A percentile compares a stretch with the other conserved stretches of the same genome.
Conservation (phyloP, 2,113 vertebrate genomes). For the Ciconia maguari region DNA sequence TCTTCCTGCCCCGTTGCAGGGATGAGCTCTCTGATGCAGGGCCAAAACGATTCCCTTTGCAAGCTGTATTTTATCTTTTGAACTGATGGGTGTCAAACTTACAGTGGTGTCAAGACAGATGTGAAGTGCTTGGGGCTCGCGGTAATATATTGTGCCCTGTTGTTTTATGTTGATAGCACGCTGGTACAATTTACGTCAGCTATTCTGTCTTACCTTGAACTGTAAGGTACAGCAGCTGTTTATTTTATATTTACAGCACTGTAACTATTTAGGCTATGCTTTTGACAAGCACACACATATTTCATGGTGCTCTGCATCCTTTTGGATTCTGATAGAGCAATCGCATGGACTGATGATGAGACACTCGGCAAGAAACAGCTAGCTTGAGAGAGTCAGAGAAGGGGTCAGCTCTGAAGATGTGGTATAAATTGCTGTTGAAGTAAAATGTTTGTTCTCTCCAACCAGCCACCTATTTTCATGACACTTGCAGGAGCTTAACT, state of each 20-base stretch:
- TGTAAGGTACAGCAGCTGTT: slow-evolving; percentile 54
- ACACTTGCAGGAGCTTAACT: neutral
- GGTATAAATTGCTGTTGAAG: neutral
- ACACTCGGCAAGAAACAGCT: neutral
- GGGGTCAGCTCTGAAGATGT: neutral
- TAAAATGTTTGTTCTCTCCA: neutral
- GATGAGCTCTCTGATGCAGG: neutral
- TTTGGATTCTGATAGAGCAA: neutral
- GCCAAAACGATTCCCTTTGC: neutral
- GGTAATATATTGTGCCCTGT: slow-evolving; percentile 34
- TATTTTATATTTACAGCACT: slow-evolving; percentile 55
- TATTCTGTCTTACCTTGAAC: slow-evolving; percentile 66
- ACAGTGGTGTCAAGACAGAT: slow-evolving; percentile 60
- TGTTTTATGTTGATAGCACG: slow-evolving; percentile 58
- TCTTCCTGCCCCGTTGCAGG: neutral
- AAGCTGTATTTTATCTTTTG: slow-evolving; percentile 62
- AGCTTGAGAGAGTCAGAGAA: neutral
- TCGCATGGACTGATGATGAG: neutral
- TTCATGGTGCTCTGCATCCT: slow-evolving; percentile 26
- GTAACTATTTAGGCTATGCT: slow-evolving; percentile 61
- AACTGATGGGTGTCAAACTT: slow-evolving; percentile 62
- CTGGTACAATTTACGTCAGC: slow-evolving; percentile 55
- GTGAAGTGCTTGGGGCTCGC: neutral
- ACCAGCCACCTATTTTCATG: neutral
- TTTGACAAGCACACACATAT: slow-evolving; percentile 41